Percentiles rank a stretch among this genome's conserved stretches.
phyloP scores from a whole-genome alignment of 1,140 invertebrate genomes.

The Macrobrachium rosenbergii region DNA sequence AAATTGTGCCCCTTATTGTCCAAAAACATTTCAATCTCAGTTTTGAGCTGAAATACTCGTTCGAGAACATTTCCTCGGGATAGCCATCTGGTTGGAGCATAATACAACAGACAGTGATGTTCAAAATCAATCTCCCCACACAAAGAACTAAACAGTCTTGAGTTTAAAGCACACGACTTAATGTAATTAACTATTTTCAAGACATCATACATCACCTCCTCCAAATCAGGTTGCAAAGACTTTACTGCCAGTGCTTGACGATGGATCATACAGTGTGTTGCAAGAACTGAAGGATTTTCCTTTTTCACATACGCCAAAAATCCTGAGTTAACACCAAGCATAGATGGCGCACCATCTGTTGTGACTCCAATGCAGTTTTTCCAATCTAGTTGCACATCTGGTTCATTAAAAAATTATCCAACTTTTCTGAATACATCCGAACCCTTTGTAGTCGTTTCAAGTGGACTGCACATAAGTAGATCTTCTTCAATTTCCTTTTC shows the following conservation, averaged over 20 bases:
- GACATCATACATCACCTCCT: conserved; percentile 45
- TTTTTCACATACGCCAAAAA: background rate
- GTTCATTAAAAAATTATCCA: background rate
- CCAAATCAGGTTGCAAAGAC: conserved; percentile 25
- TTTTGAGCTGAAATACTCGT: conserved; percentile 47
- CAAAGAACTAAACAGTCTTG: conserved; percentile 50
- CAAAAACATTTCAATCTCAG: conserved; percentile 33
- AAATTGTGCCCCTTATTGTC: conserved; percentile 29
- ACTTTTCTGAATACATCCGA: background rate
- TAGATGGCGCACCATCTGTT: conserved; percentile 23
- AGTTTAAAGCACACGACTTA: conserved; percentile 15
- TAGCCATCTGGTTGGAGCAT: conserved; percentile 51
- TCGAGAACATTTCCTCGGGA: conserved; percentile 38
- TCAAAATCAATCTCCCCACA: conserved; percentile 44
- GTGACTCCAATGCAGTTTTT: conserved; percentile 14
- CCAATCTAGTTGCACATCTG: conserved; percentile 35
- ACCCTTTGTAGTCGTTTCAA: conserved; percentile 23
- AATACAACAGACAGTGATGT: conserved; percentile 49
- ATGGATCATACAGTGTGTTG: conserved; percentile 26
- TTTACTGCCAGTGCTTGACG: conserved; percentile 15
- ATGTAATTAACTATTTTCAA: conserved; percentile 27
- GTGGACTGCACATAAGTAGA: conserved; percentile 24
- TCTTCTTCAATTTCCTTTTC: conserved; percentile 36
- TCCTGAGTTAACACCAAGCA: background rate
- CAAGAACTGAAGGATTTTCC: conserved; percentile 19